Conservation (phyloP, 2,797 vertebrate species). For the Characodon lateralis region DNA sequence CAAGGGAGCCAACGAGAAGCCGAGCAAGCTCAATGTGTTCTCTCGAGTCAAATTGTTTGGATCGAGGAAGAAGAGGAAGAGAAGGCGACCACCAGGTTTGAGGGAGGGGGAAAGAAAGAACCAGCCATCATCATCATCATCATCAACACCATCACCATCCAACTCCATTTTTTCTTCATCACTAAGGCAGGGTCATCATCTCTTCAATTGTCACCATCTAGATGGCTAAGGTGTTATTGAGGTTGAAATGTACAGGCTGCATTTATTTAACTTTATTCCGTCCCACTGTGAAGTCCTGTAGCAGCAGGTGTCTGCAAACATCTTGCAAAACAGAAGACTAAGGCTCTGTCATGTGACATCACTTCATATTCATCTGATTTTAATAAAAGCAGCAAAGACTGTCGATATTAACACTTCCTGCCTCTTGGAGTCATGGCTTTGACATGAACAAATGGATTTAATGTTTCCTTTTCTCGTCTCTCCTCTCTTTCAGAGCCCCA, state of each 20-base stretch:
- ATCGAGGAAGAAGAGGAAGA: constrained; percentile 93
- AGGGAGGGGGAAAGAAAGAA: constrained; percentile 18
- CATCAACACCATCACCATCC: constrained; percentile 32
- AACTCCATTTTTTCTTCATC: constrained; percentile 44
- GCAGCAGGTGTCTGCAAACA: constrained; percentile 9
- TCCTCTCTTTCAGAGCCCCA: constrained; percentile 89
- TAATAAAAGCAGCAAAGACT: constrained; percentile 11
- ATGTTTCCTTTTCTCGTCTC: constrained; percentile 16
- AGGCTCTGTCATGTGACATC: neutral
- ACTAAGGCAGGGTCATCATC: constrained; percentile 29
- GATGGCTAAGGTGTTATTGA: constrained; percentile 17
- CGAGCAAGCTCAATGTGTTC: constrained; percentile 95
- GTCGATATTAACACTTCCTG: constrained; percentile 29
- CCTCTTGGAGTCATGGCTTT: constrained; percentile 31
- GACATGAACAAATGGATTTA: constrained; percentile 19
- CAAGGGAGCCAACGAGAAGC: constrained; percentile 92
- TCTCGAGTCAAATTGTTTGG: constrained; percentile 97
- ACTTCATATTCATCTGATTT: constrained; percentile 8
- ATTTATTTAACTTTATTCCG: constrained; percentile 44
- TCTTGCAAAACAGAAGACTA: constrained; percentile 5
- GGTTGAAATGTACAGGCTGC: constrained; percentile 38
- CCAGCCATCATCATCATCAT: constrained; percentile 25
- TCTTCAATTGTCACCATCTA: constrained; percentile 21
- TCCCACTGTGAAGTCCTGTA: constrained; percentile 35
- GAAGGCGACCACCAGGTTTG: constrained; percentile 94